Base-by-base conservation (phyloP, 64 coral and sea anemone genomes). In the Porites lutea region DNA sequence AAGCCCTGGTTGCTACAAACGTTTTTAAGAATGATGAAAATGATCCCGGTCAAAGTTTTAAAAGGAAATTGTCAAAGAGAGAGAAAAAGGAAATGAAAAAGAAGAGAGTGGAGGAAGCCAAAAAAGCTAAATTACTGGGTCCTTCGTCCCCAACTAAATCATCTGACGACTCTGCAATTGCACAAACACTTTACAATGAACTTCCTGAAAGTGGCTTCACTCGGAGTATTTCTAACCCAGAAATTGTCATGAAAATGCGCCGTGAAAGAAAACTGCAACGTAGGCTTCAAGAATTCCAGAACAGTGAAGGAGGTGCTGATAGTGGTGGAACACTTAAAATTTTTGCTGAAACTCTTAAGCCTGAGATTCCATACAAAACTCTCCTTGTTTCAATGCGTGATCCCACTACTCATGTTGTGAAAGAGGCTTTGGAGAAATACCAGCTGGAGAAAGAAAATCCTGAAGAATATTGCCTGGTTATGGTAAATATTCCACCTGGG, bases 351-450 rank as follows among this genome's bases (percentile, higher is more conserved):
- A 99, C 94, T 59, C 60, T 99, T 14, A 96, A 99, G 78, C 97
- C 97, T 14, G 94, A 99, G 58, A 99, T 94, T 46, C 97, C 97
- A 10, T 99, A 99, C 48, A 99, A 99, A 55, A 99, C 97, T 65
- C 84, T 99, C 53, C 74, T 99, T 89, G 91, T 96, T 45, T 92
- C 91, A 57, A 95, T 93, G 67, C 87, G 92, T 86, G 97, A 96
- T 86, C 87, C 91, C 8, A 96, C 97, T 15, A 86, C 91, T 20
- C 59, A 84, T 89, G 89, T 99, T 22, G 82, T 99, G 48, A 99
- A 96, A 72, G 94, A 96, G 51, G 94, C 97, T n/a, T 79, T 99
- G 65, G 94, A 96, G 14, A 99, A 99, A 65, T 99, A 99, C 83
- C 82, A 94, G 23, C 91, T 99, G 82, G 88, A 88, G 23, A 90